These are phyloP conservation scores for Euleptes europaea DNA, from an alignment of 2,113 vertebrate species.

Conservation along the genomic window DNA sequence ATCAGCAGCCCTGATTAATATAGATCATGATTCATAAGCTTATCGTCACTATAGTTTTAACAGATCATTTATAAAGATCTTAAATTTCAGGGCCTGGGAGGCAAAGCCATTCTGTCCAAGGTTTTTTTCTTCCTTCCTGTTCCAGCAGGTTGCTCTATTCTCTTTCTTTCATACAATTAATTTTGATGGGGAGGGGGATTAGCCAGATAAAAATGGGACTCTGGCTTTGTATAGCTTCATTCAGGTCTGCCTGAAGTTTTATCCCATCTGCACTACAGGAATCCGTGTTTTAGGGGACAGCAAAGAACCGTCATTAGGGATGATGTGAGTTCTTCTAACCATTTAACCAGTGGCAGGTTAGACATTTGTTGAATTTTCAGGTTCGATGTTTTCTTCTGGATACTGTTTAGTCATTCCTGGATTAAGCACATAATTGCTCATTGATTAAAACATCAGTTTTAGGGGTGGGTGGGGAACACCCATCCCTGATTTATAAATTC, in stretches of 20 bases:
- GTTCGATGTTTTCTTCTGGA: not conserved
- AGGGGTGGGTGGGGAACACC: not conserved
- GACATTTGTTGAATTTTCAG: not conserved
- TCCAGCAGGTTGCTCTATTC: constrained; percentile 70
- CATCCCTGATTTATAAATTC: too few species aligned
- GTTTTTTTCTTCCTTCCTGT: constrained; percentile 74
- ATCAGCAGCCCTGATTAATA: constrained; percentile 95
- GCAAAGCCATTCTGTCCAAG: constrained; percentile 77
- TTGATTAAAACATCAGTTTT: not conserved
- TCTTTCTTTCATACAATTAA: constrained; percentile 75
- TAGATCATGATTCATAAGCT: constrained; percentile 97
- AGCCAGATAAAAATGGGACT: constrained; percentile 60
- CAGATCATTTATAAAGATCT: constrained; percentile 93
- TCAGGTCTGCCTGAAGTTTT: constrained; percentile 12
- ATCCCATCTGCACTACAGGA: rapidly evolving
- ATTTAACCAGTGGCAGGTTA: not conserved
- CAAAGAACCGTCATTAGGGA: not conserved
- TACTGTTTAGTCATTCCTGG: not conserved
- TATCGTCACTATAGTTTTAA: constrained; percentile 98
- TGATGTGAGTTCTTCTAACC: not conserved
- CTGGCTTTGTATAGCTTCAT: constrained; percentile 16
- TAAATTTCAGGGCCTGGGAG: constrained; percentile 86
- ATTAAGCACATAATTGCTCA: not conserved
- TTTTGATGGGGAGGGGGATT: constrained; percentile 68
- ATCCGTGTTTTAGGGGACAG: not conserved